Base-by-base conservation (phyloP, 2,113 vertebrate species). In the Hystrix cristata region DNA sequence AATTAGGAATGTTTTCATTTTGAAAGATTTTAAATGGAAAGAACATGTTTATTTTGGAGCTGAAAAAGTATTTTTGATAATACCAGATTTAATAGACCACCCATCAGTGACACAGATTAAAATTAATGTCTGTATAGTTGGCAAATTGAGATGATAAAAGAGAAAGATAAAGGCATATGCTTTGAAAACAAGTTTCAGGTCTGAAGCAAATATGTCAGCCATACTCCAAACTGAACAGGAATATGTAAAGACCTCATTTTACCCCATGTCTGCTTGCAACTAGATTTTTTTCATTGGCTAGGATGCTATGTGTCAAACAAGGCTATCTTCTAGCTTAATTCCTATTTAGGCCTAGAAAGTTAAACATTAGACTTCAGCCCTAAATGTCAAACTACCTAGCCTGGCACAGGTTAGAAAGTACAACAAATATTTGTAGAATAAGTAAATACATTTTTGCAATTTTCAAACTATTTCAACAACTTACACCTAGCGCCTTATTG, bases 381-480 rank as follows among this genome's bases (percentile, higher is more conserved):
- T 71, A 51, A 94, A 74, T 90, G 59, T 76, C 87, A 87, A 87
- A 85, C 71, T 88, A 43, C 5, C 72, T n/a, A 79, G 51, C 57
- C 67, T 85, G 34, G 71, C 51, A 95, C 60, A 65, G 51, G 67
- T 89, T 46, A 89, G 46, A 38, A 91, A 82, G 48, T 83, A 93
- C 79, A 95, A 34, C 62, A 96, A 95, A 96, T 92, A 95, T 69
- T 94, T 96, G 34, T 9, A 83, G 60, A 94, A 81, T 25, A 87
- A 85, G 78, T 78, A 88, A 90, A 31, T 81, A 19, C 13, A 53
- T 81, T 95, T 95, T 71, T 69, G 34, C 43, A 78, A 1, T 91
- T 95, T 82, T 81, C 43, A 87, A 64, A 78, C 53, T 85, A 21
- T 87, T 87, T 94, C 12, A 65, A 19, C 74, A 93, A 65, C 69